A percentile compares a stretch with the other conserved stretches of the same genome.
Conservation (phyloP, 2,797 vertebrate genomes). For the Linurgus olivaceus region DNA sequence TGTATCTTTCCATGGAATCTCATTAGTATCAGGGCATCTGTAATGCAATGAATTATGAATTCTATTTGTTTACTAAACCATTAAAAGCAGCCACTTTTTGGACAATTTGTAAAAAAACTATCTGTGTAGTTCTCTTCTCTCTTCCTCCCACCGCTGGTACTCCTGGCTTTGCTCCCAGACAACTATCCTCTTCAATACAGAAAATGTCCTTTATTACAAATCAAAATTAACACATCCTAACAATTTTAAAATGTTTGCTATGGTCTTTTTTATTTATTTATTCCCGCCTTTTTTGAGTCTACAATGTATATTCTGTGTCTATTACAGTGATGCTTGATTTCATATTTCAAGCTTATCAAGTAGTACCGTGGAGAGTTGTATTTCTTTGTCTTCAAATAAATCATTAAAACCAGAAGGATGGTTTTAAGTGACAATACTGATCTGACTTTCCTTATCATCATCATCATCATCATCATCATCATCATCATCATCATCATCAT, state of each 20-base stretch:
- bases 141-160: background rate
- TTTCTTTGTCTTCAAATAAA: background rate
- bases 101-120: conserved; percentile 27
- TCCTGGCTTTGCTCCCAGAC: conserved; percentile 30
- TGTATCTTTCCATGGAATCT: background rate
- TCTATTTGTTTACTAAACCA: background rate
- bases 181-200: background rate
- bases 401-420: background rate
- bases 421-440: background rate
- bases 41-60: background rate
- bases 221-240: background rate
- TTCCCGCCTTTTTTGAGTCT: background rate
- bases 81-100: background rate
- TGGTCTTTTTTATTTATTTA: background rate
- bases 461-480: background rate
- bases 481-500: background rate
- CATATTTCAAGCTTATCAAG: background rate
- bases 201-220: background rate
- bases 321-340: background rate
- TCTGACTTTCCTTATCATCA: background rate
- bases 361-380: background rate
- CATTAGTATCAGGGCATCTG: background rate
- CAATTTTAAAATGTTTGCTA: background rate
- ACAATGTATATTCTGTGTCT: background rate
- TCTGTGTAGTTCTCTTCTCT: background rate